Base-by-base conservation (phyloP, 2,888 invertebrate species). In the Daptonema setosum region DNA sequence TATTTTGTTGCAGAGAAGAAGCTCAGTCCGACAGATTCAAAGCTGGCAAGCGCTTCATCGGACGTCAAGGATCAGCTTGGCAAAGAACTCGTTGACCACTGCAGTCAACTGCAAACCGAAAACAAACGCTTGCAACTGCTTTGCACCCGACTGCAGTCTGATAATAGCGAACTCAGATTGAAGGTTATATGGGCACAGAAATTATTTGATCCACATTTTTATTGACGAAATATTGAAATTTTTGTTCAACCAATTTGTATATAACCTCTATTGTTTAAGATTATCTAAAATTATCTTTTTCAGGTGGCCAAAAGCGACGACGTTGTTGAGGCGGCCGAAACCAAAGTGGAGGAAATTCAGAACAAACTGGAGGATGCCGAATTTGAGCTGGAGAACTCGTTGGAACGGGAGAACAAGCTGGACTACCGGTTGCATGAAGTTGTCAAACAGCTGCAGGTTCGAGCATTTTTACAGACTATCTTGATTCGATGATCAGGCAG, bases 291-390 rank as follows among this genome's bases (percentile, higher is more conserved):
- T n/a, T n/a, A n/a, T n/a, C 17, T 8, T 35, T 11, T 17, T 35
- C 45, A 45, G 45, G n/a, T n/a, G 45, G n/a, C 8, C 14, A 20
- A 41, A 20, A 20, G 85, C 30, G 84, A 85, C 71, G 87, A 90
- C 68, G 82, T 83, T 0, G 79, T 87, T 54, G 85, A 85, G 55
- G 85, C 85, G 20, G 81, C 86, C 63, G 91, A 93, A 73, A 91
- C 91, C 0, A 85, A 90, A 75, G 85, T 83, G 60, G 93, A 90
- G 0, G 93, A 95, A 72, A 75, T 91, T 55, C 83, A 86, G 70
- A 93, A 91, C 73, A 87, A 91, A 75, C 83, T 91, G 54, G 93
- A 95, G 67, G 95, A 95, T 71, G 74, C 91, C 55, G 88, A 90
- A 70, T 95, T 72, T 60, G 68, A 73, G 56, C 63, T 68, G 54